phyloP scores from a whole-genome alignment of 1,140 invertebrate species.

The Drosophila ohnishii region DNA sequence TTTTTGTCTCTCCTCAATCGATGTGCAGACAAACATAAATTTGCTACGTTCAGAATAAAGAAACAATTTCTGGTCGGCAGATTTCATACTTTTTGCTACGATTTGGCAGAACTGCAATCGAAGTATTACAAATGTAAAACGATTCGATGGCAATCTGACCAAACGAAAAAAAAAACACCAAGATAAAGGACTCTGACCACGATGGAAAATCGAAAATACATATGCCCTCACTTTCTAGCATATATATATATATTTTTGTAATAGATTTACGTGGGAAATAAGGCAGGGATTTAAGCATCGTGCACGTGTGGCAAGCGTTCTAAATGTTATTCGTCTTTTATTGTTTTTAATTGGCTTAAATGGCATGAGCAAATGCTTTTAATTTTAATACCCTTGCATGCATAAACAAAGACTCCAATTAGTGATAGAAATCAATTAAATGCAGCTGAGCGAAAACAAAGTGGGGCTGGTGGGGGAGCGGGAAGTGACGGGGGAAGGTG shows the following conservation, averaged over 20 bases:
- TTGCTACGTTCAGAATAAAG: constrained; percentile 53
- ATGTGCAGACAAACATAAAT: constrained; percentile 62
- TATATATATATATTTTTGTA: background rate
- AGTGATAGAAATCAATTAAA: constrained; percentile 58
- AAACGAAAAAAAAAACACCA: background rate
- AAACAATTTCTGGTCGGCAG: constrained; percentile 62
- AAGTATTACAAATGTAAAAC: constrained; percentile 73
- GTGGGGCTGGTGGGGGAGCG: background rate
- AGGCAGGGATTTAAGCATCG: constrained; percentile 2
- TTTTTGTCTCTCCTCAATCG: constrained; percentile 53
- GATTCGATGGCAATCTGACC: constrained; percentile 58
- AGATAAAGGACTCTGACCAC: constrained; percentile 8
- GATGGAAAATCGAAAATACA: background rate
- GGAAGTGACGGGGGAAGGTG: background rate
- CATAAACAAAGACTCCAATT: constrained; percentile 61
- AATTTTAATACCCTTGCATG: constrained; percentile 50
- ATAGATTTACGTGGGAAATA: constrained; percentile 2
- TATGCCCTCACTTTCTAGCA: background rate
- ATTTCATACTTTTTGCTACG: constrained; percentile 33
- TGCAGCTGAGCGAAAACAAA: constrained; percentile 30
- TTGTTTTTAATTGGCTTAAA: constrained; percentile 48
- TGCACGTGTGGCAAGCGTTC: constrained; percentile 30
- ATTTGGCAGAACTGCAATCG: constrained; percentile 61
- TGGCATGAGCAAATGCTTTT: constrained; percentile 52
- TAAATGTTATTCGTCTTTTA: constrained; percentile 28